These are phyloP conservation scores for Cataglyphis albicans DNA, from an alignment of 2,888 invertebrate genomes.

Conservation along the genomic window DNA sequence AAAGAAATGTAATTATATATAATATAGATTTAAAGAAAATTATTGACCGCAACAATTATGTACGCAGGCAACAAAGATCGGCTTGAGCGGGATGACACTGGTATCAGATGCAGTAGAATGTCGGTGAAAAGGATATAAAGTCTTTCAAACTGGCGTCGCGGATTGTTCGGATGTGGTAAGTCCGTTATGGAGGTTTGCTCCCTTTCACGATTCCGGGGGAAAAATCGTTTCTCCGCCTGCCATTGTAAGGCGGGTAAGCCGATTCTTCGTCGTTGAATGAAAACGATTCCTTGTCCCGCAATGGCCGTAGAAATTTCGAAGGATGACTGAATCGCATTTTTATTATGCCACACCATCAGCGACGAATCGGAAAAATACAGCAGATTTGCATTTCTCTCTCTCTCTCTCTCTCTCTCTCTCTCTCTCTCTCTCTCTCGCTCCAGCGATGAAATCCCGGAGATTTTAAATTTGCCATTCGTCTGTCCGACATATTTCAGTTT, in stretches of 20 bases:
- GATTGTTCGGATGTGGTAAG: slow-evolving; percentile 75
- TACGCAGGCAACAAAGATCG: slow-evolving; percentile 21
- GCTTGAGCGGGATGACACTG: slow-evolving; percentile 26
- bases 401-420: too few relatives aligned
- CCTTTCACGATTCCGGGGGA: slow-evolving; percentile 64
- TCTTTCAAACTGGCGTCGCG: slow-evolving; percentile 60
- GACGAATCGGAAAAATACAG: slow-evolving; percentile 33
- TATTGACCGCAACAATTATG: slow-evolving; percentile 25
- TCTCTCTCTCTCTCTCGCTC: neutral
- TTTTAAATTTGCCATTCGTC: slow-evolving; percentile 40
- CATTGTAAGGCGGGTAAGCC: slow-evolving; percentile 74
- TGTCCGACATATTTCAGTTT: slow-evolving; percentile 35
- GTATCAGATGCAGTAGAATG: slow-evolving; percentile 48
- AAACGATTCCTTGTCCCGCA: slow-evolving; percentile 74
- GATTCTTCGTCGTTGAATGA: slow-evolving; percentile 75
- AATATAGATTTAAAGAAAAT: neutral
- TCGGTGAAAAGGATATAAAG: slow-evolving; percentile 60
- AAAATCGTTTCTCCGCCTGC: slow-evolving; percentile 71
- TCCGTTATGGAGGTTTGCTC: slow-evolving; percentile 71
- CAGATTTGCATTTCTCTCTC: slow-evolving; percentile 51
- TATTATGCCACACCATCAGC: slow-evolving; percentile 61
- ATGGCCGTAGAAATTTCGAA: slow-evolving; percentile 53
- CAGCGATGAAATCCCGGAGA: slow-evolving; percentile 5
- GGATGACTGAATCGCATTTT: slow-evolving; percentile 65
- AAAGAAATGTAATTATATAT: neutral